Conservation (phyloP, 2,113 vertebrate genomes). For the Turnix velox region DNA sequence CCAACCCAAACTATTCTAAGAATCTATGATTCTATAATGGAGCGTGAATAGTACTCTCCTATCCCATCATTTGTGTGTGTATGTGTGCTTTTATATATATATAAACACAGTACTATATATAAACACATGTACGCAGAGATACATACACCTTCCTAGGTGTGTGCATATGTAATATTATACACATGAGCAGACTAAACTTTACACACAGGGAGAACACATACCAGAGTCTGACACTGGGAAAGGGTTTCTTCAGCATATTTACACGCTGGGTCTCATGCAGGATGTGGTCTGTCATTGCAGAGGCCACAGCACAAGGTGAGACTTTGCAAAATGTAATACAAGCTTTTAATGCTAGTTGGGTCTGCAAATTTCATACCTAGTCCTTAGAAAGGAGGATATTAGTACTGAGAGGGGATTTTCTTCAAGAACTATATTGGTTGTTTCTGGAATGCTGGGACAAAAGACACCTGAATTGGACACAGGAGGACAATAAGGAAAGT, state of each 20-base stretch:
- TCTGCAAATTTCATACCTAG: constrained; percentile 34
- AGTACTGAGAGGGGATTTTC: constrained; percentile 17
- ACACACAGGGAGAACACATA: constrained; percentile 25
- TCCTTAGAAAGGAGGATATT: constrained; percentile 1
- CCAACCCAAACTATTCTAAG: no score
- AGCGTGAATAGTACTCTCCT: neutral
- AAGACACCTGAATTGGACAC: neutral
- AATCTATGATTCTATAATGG: no score
- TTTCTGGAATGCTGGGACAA: neutral
- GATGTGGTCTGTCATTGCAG: constrained; percentile 69
- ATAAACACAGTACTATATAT: neutral
- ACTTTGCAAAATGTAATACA: constrained; percentile 63
- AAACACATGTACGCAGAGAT: neutral
- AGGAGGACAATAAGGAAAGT: neutral
- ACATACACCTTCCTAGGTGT: neutral
- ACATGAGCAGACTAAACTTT: constrained; percentile 45
- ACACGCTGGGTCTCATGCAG: constrained; percentile 39
- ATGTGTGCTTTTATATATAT: neutral
- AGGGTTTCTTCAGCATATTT: constrained; percentile 56
- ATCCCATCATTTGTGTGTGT: neutral
- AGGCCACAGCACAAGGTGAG: constrained; percentile 64
- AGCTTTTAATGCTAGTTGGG: constrained; percentile 48
- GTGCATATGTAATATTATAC: neutral
- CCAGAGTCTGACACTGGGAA: constrained; percentile 36
- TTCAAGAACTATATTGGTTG: neutral